Base-by-base conservation (phyloP, 2,113 vertebrate genomes). In the Chaetura pelagica region DNA sequence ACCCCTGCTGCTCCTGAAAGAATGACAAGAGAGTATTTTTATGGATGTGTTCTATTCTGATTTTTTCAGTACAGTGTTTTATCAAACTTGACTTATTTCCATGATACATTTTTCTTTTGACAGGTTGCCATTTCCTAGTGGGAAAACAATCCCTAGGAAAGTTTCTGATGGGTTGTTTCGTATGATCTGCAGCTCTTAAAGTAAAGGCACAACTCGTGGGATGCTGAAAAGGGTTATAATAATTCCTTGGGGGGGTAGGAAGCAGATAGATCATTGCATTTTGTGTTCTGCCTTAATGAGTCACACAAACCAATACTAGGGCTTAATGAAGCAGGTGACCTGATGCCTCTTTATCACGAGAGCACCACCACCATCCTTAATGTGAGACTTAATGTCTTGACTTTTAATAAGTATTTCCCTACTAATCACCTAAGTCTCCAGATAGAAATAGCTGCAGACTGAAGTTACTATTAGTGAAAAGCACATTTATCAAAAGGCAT, bases 51-150 rank as follows among this genome's bases (percentile, higher is more conserved):
- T 86, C 76, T 78, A 68, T 46, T 84, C 89, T 24, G 44, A 76
- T 73, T 94, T 89, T 89, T 87, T 95, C 81, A 84, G 57, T 32
- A 54, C 4, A 29, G 14, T 26, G 24, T 94, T 96, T 91, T 79
- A 92, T 95, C 87, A 52, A 62, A 68, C 61, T 82, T 89, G 93
- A 94, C 6, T 19, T 91, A 96, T 93, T 92, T 90, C 93, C 54
- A 35, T 40, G 61, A 89, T 75, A 95, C 46, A n/a, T 84, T 96
- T 97, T 92, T 71, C 69, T 90, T 89, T 29, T 94, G 93, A 94
- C 91, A 95, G 87, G 52, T 32, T 89, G 89, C 79, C 69, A 82
- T 82, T 87, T 93, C 81, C 94, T 76, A 24, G 1, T 52, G 64
- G 83, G 86, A 94, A 89, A 83, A 79, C 35, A 86, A 63, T 93